Evolutionary conservation across 2,888 invertebrate genomes (phyloP).

Genomic region (Stenolophus ochropezus): DNA sequence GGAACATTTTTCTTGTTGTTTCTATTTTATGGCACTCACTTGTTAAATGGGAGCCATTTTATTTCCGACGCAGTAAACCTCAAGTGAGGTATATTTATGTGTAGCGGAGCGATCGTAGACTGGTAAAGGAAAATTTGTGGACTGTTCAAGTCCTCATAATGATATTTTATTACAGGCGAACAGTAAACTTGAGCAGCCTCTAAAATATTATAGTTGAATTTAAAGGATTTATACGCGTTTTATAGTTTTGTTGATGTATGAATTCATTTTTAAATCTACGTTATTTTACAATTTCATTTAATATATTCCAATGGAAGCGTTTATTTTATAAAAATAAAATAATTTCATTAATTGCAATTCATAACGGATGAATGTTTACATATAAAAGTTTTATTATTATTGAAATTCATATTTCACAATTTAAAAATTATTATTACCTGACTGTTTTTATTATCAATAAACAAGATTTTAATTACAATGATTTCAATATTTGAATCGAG

Average conservation of each 20-base stretch:
- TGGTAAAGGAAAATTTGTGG: conserved; percentile 18
- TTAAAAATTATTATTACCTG: too few species aligned
- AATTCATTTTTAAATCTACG: neutral
- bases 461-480: too few species aligned
- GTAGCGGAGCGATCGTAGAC: neutral
- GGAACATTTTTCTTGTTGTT: too few species aligned
- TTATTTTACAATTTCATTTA: neutral
- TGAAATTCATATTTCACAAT: too few species aligned
- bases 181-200: neutral
- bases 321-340: neutral
- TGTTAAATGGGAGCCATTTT: too few species aligned
- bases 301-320: neutral
- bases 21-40: too few species aligned
- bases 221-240: neutral
- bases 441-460: too few species aligned
- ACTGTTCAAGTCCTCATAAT: conserved; percentile 17
- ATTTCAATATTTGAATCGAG: too few species aligned
- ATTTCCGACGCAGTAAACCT: neutral
- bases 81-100: conserved; percentile 21
- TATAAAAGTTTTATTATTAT: too few species aligned
- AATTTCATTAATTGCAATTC: neutral
- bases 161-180: conserved; percentile 13
- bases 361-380: neutral
- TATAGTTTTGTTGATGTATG: neutral
- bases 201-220: neutral